Base-by-base conservation (phyloP, 2,797 vertebrate genomes). In the Carcharodon carcharias region DNA sequence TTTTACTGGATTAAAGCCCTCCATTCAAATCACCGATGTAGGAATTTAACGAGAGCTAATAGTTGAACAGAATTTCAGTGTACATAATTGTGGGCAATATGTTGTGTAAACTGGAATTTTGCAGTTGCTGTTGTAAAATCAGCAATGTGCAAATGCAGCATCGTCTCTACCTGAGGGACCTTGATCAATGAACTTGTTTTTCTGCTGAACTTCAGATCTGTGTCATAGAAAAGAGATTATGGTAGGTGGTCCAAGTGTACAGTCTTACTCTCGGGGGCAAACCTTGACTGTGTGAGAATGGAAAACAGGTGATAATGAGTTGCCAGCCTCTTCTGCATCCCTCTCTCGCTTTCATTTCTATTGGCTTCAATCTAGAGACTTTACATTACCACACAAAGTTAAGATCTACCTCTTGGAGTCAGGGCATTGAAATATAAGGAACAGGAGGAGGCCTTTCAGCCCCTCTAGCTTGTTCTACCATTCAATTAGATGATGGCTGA, bases 141-240 rank as follows among this genome's bases (percentile, higher is more conserved):
- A 77, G 14, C 73, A 23, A 45, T 82, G 16, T 82, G 6, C 18
- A 45, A 82, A 5, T 21, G 58, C 58, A 3, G 35, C 31, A 61
- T 40, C 77, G 63, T 65, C 63, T 45, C 35, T 67, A 45, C n/a
- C 61, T 67, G 63, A 85, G 31, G 61, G 61, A 93, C 4, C 61
- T 93, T 65, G 18, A 65, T 45, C 91, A 93, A 45, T 93, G 91
- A 67, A 45, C 91, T 65, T n/a, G 31, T 93, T 45, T 93, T 67
- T 67, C 40, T 11, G 40, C 63, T 93, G 91, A 12, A 45, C 63
- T 67, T 67, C 40, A 28, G 63, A 2, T 67, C 40, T 21, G 56
- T 11, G 1, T 5, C 63, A 28, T 18, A 93, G 61, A 12, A 67
- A 92, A 65, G 61, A 7, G 35, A 65, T n/a, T 35, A 40, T 61